Evolutionary conservation across 2,888 invertebrate genomes (phyloP), one percentile per base, ranked within the genome.

Genomic region (Drosophila phalerata): DNA sequence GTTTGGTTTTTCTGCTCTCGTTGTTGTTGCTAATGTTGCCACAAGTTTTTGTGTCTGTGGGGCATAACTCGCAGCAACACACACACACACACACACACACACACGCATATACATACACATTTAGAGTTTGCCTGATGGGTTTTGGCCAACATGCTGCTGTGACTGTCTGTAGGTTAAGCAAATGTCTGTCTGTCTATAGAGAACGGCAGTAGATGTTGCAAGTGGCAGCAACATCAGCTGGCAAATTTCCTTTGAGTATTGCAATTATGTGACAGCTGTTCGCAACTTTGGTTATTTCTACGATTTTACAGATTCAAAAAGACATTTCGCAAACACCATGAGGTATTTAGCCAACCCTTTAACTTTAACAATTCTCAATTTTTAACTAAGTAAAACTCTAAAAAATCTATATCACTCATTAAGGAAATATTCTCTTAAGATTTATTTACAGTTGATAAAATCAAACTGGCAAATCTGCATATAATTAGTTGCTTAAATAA

Each of bases 31-130:
- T 62, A 73, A 73, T 69, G 78, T 74, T 66, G 60, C 79, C 79
- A 60, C 75, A 79, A 77, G 58, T 73, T 79, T 74, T 73, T 63
- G 58, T 74, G 55, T 69, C 74, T 69, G 47, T 78, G 57, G 55
- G 53, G 57, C 73, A 58, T 25, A 57, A 40, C 60, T 55, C 56
- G 61, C 49, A 61, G 55, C 52, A 42, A 40, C 42, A 61, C 49
- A 58, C 22, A 57, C 43, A 57, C 38, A 56, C 47, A 64, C 53
- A 57, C 57, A 51, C 34, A 70, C 34, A 22, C 22, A 57, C 57
- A 51, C 34, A 70, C 34, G 4, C 22, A 53, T 32, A 56, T 47
- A 64, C 53, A 57, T 51, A 51, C 30, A 70, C 34, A 43, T 42
- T 56, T 56, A n/a, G 32, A 25, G 5, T 32, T 43, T 9, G n/a